Conservation (phyloP, 2,797 vertebrate genomes). For the Lithobates sylvaticus region DNA sequence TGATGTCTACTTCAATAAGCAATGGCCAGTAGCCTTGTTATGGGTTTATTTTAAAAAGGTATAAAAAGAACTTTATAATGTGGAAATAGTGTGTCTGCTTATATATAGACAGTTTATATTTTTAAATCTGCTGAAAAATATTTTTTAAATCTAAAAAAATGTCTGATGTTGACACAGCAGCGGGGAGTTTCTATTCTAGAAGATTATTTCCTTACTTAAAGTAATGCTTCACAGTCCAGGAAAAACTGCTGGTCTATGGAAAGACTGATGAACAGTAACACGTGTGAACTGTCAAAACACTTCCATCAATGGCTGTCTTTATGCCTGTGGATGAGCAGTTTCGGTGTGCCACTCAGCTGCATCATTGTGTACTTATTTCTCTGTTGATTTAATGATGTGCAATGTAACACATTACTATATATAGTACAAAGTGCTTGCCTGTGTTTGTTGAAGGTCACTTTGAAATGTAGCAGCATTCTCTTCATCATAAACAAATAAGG, state of each 20-base stretch:
- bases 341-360: background rate
- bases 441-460: constrained; percentile 33
- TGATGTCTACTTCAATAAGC: too few relatives aligned
- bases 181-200: constrained; percentile 14
- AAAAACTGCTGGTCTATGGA: constrained; percentile 18
- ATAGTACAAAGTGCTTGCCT: constrained; percentile 29
- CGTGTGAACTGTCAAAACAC: constrained; percentile 13
- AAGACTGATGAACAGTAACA: constrained; percentile 35
- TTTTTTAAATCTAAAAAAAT: background rate
- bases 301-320: constrained; percentile 38
- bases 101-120: background rate
- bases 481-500: constrained; percentile 45
- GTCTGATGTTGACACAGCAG: constrained; percentile 15
- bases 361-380: background rate
- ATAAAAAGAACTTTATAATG: background rate
- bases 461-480: constrained; percentile 7
- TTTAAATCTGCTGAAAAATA: constrained; percentile 1
- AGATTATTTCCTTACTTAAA: constrained; percentile 32
- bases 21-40: too few relatives aligned
- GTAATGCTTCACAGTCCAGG: background rate
- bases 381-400: background rate
- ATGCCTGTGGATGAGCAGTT: background rate
- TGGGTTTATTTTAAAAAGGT: too few relatives aligned
- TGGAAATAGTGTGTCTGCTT: background rate
- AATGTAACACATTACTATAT: background rate